Conservation (phyloP, 1,140 invertebrate genomes). For the Drosophila littoralis region DNA sequence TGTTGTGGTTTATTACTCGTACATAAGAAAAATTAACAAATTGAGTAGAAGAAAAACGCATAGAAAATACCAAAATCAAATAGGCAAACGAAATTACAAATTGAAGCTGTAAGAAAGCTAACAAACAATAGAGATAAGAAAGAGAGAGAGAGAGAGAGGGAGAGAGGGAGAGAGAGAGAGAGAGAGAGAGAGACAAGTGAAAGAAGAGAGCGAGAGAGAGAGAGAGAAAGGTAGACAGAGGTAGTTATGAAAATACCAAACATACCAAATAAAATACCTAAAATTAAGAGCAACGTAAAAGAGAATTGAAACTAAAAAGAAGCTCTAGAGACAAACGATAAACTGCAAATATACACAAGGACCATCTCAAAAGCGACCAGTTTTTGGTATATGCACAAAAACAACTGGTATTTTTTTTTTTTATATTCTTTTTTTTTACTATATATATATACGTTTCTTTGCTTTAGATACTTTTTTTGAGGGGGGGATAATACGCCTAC, state of each 20-base stretch:
- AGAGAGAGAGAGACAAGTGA: conserved; percentile 29
- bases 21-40: conserved; percentile 29
- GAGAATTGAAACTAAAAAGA: conserved; percentile 8
- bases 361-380: conserved; percentile 99
- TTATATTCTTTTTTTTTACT: conserved; percentile 13
- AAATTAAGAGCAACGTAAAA: conserved; percentile 18
- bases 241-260: conserved; percentile 36
- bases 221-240: conserved; percentile 19
- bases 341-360: conserved; percentile 88
- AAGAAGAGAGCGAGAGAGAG: conserved; percentile 46
- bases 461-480: conserved; percentile 6
- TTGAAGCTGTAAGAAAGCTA: conserved; percentile 36
- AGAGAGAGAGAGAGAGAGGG: conserved; percentile 20
- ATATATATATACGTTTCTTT: conserved; percentile 18
- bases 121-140: conserved; percentile 27
- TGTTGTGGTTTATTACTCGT: conserved; percentile 49
- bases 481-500: neutral
- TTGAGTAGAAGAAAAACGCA: conserved; percentile 27
- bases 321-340: conserved; percentile 41
- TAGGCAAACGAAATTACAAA: conserved; percentile 10
- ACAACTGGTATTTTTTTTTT: conserved; percentile 26
- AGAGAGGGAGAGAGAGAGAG: conserved; percentile 16
- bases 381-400: conserved; percentile 66
- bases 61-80: conserved; percentile 21
- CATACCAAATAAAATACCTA: conserved; percentile 14